Base-by-base conservation (phyloP, 2,797 vertebrate species). In the Heterohyrax brucei region DNA sequence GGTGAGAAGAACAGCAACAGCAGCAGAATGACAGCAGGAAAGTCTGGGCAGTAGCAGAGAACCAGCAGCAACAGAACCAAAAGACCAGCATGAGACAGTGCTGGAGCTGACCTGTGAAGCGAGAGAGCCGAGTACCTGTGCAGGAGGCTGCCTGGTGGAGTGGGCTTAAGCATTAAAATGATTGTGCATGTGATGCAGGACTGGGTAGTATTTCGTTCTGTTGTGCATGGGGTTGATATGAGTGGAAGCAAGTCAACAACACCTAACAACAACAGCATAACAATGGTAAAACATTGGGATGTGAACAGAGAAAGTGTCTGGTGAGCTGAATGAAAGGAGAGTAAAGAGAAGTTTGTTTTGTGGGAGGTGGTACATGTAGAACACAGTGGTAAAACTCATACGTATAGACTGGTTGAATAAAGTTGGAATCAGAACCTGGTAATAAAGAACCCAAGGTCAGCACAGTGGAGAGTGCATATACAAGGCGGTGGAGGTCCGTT, bases 361-460 rank as follows among this genome's bases (percentile, higher is more conserved):
- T 39, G 39, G 39, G 39, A 39, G 39, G 39, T 39, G 48, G 39
- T 44, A 24, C 77, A 9, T 75, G 14, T 19, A 61, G 56, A 76
- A 28, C 30, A 66, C 84, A 61, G 33, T 92, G 66, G 84, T 59
- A 83, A 94, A 81, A 62, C 46, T 81, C 33, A 28, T 19, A 21
- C 14, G 59, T 22, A 24, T 10, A 50, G 19, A 76, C 73, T 75
- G 33, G 26, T 44, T 81, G 44, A 46, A 72, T 26, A 80, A 61
- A 87, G 16, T 22, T n/a, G 22, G 33, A 87, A 70, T 87, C 46
- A 22, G 90, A 95, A 89, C 44, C 33, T 83, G 81, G 53, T 90
- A 33, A 59, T 72, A 59, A 76, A 13, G 24, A 30, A 30, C 75
- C 18, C 0, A 1, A 90, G 76, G 59, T 75, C 44, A 39, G 22